Percentiles rank a stretch among this genome's conserved stretches.
phyloP scores from a whole-genome alignment of 2,888 invertebrate genomes.

The Hermodice carunculata region DNA sequence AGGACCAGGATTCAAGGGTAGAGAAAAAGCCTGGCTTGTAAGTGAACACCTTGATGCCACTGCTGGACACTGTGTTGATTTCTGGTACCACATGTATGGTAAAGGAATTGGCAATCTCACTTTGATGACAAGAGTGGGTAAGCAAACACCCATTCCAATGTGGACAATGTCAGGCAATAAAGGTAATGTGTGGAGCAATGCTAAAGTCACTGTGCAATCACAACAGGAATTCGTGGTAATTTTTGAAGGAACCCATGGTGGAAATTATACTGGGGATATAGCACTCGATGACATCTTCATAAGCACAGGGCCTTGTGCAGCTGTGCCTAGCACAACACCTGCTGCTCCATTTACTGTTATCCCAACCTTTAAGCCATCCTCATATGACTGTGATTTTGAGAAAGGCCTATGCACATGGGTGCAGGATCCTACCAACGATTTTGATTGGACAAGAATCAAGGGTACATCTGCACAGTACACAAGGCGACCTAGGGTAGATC shows the following conservation, averaged over 20 bases:
- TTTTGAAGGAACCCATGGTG: conserved; percentile 29
- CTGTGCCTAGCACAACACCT: too few relatives aligned
- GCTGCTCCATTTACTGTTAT: too few relatives aligned
- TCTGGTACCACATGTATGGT: conserved; percentile 63
- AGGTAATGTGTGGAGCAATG: conserved; percentile 20
- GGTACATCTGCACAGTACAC: too few relatives aligned
- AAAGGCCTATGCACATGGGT: too few relatives aligned
- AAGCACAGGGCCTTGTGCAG: too few relatives aligned
- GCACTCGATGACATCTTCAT: conserved; percentile 35
- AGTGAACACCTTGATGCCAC: conserved; percentile 18
- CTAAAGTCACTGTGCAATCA: conserved; percentile 32
- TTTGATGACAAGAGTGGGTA: conserved; percentile 33
- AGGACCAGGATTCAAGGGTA: conserved; percentile 73
- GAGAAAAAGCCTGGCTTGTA: conserved; percentile 72
- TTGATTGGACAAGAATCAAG: too few relatives aligned
- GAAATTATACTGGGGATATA: conserved; percentile 26
- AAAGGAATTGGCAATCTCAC: conserved; percentile 44
- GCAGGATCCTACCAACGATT: too few relatives aligned
- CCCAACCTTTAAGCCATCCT: too few relatives aligned
- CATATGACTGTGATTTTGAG: too few relatives aligned
- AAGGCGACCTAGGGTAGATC: too few relatives aligned
- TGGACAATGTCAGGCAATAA: conserved; percentile 42
- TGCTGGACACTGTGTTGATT: conserved; percentile 28
- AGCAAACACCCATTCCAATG: background rate
- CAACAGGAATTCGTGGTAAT: conserved; percentile 41